Evolutionary conservation across 2,113 vertebrate genomes (phyloP).

Genomic region (Scartelaos histophorus): DNA sequence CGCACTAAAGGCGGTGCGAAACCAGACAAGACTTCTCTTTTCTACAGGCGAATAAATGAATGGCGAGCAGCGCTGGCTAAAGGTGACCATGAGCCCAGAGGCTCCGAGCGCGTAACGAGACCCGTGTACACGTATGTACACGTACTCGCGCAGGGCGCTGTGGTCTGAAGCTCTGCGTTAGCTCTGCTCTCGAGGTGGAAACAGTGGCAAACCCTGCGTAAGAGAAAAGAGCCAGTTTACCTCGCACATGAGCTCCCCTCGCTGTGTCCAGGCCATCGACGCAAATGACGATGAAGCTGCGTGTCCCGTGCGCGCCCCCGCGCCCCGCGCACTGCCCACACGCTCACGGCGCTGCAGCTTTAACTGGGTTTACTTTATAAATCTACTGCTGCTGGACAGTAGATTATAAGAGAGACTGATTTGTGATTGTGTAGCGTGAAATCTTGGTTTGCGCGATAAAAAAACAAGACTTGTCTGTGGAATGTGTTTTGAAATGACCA

Average conservation of each 20-base stretch:
- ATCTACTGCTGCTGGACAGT: background rate
- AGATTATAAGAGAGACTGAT: background rate
- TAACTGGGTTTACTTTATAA: background rate
- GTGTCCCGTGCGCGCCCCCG: conserved; percentile 29
- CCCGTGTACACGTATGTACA: background rate
- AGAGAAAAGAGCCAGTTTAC: conserved; percentile 32
- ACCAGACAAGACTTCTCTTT: background rate
- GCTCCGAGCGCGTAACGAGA: too few species aligned
- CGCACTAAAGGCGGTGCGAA: background rate
- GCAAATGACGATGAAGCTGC: conserved; percentile 8
- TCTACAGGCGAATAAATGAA: background rate
- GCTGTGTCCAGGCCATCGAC: conserved; percentile 16
- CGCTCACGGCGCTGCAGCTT: background rate
- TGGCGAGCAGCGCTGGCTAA: background rate
- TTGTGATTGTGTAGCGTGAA: background rate
- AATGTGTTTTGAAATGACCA: background rate
- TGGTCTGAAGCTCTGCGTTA: background rate
- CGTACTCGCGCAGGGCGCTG: background rate
- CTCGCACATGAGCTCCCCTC: conserved; percentile 27
- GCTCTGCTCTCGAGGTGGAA: background rate
- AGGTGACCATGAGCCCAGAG: background rate
- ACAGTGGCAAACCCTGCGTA: accelerated
- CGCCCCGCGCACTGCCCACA: background rate
- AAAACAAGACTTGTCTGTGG: background rate
- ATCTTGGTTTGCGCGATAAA: too few species aligned